A percentile compares a stretch with the other conserved stretches of the same genome.
These are phyloP conservation scores for Hermodice carunculata DNA, from an alignment of 2,888 invertebrate species.

Conservation along the genomic window DNA sequence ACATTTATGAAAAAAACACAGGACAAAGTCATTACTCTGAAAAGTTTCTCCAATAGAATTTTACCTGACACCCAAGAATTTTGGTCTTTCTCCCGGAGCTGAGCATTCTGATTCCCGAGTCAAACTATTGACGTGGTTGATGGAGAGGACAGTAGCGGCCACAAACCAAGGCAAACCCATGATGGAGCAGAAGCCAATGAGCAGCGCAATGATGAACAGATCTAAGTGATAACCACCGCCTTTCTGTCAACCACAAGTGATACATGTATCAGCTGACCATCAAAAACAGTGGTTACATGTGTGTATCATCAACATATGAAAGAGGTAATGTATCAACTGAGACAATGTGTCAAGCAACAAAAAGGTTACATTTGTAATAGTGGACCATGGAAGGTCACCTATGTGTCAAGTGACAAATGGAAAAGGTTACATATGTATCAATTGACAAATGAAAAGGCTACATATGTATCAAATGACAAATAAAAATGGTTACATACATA, in stretches of 20 bases:
- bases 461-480: too few relatives aligned
- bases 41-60: too few relatives aligned
- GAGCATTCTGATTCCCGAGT: slow-evolving; percentile 96
- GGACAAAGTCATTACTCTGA: background rate
- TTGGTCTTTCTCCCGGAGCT: slow-evolving; percentile 97
- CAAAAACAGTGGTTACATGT: too few relatives aligned
- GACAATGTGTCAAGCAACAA: too few relatives aligned
- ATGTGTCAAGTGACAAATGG: too few relatives aligned
- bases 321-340: too few relatives aligned
- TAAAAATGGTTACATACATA: too few relatives aligned
- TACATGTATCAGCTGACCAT: background rate
- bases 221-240: slow-evolving; percentile 98
- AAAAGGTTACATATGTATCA: too few relatives aligned
- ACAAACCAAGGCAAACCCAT: slow-evolving; percentile 86
- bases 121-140: slow-evolving; percentile 96
- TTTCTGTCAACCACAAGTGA: slow-evolving; percentile 77
- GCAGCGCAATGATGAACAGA: slow-evolving; percentile 88
- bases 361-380: too few relatives aligned
- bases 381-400: too few relatives aligned
- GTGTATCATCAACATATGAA: too few relatives aligned
- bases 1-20: background rate
- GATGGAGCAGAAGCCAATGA: slow-evolving; percentile 89
- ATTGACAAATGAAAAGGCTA: too few relatives aligned
- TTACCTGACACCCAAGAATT: slow-evolving; percentile 91
- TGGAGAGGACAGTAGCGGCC: slow-evolving; percentile 96